These are phyloP conservation scores for Borostomias antarcticus DNA, from an alignment of 2,797 vertebrate species.

Conservation along the genomic window DNA sequence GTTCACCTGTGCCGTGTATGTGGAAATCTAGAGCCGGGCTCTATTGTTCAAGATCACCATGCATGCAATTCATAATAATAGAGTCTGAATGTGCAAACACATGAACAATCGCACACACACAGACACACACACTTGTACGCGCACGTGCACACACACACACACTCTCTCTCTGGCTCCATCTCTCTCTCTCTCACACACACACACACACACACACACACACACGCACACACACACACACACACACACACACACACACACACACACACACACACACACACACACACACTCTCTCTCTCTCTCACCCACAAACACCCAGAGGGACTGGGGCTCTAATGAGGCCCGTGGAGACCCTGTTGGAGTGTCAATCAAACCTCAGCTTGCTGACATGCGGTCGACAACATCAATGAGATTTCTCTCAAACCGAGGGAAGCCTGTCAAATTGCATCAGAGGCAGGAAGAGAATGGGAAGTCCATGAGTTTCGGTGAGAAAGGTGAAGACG, in stretches of 20 bases:
- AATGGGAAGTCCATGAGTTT: conserved; percentile 50
- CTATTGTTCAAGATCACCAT: conserved; percentile 51
- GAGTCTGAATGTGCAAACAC: conserved; percentile 39
- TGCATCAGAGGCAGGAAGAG: conserved; percentile 66
- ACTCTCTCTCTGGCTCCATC: conserved; percentile 30
- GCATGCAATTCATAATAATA: conserved; percentile 50
- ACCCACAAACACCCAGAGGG: conserved; percentile 60
- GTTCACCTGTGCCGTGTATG: conserved; percentile 49
- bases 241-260: conserved; percentile 15
- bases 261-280: conserved; percentile 21
- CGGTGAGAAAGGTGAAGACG: conserved; percentile 38
- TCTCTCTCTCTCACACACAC: conserved; percentile 56
- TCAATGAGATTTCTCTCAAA: conserved; percentile 73
- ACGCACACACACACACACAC: conserved; percentile 12
- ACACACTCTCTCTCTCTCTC: conserved; percentile 7
- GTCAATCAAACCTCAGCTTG: conserved; percentile 79
- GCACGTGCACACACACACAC: conserved; percentile 33
- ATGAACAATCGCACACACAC: conserved; percentile 33
- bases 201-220: conserved; percentile 20
- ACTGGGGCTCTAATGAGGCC: conserved; percentile 82
- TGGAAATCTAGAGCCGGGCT: conserved; percentile 27
- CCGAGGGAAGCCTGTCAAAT: conserved; percentile 67
- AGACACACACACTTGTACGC: not conserved
- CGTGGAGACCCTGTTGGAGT: conserved; percentile 75
- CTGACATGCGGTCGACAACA: conserved; percentile 81